Percentiles rank a stretch among this genome's conserved stretches.
Evolutionary conservation across 2,113 vertebrate genomes (phyloP).

Genomic region (Carassius auratus): DNA sequence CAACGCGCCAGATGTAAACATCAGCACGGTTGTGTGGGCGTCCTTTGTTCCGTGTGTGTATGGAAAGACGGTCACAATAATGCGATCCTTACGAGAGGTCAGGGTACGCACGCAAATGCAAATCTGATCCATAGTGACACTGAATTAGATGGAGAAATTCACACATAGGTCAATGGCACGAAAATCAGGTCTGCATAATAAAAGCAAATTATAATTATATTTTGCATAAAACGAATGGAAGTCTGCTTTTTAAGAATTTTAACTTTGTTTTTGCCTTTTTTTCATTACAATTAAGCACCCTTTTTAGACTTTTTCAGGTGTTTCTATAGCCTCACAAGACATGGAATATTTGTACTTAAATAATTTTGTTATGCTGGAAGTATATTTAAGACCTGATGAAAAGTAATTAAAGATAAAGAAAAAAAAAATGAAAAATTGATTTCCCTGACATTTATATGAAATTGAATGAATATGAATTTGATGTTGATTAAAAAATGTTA

Average conservation of each 20-base stretch:
- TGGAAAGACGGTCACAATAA: conserved; percentile 48
- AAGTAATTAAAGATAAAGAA: neutral
- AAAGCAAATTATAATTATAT: neutral
- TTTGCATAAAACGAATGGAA: neutral
- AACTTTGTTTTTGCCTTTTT: neutral
- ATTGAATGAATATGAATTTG: no score
- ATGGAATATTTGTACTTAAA: no score
- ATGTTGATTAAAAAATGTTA: neutral
- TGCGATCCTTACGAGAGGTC: conserved; percentile 42
- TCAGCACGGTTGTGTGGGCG: conserved; percentile 45
- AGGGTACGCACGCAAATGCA: conserved; percentile 15
- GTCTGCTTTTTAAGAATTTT: no score
- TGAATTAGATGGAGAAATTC: conserved; percentile 14
- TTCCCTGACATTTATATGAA: no score
- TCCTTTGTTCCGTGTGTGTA: conserved; percentile 52
- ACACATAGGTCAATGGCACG: neutral
- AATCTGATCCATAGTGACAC: conserved; percentile 12
- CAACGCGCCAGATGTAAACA: conserved; percentile 59
- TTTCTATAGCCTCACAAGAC: no score
- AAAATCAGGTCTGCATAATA: neutral
- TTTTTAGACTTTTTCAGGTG: no score
- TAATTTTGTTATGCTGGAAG: neutral
- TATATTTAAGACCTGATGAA: neutral
- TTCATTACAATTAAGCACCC: neutral
- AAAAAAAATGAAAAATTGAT: no score